Evolutionary conservation across 1,140 invertebrate genomes (phyloP), one percentile per base, ranked within the genome.

Genomic region (Pseudomyrmex pallidus): DNA sequence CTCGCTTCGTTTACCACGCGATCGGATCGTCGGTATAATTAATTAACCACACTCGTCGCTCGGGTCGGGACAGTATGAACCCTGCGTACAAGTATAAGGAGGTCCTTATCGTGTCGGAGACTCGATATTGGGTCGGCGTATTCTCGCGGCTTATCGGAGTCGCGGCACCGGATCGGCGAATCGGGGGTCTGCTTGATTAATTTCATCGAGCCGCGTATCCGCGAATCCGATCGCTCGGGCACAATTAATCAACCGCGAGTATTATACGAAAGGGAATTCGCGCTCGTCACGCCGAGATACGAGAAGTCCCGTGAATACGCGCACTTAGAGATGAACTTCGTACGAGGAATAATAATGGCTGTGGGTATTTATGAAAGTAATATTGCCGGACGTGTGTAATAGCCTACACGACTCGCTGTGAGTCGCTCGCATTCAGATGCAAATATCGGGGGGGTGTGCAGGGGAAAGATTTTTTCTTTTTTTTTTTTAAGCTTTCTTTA

Each of bases 11-110:
- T 78, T 78, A 78, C 76, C 52, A 64, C 54, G 64, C 64, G 64
- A 78, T 80, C 22, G 76, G 54, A 80, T 80, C 76, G 76, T 61
- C 67, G 44, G 76, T 80, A 80, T 80, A 80, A 80, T 80, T 80
- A 80, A 80, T 80, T 80, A 80, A 80, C 20, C 74, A 64, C 50
- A 4, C 25, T 67, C 50, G 12, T 72, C 46, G 66, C 13, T 15
- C n/a, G 5, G 1, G 7, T 8, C 46, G 1, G 35, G 44, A 80
- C 44, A 80, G 72, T 78, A 57, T 59, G 35, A 78, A 57, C 44
- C 12, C 13, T 0, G 13, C 76, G 52, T 22, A 46, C 57, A 77
- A 77, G 63, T 73, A 74, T 35, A 56, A 56, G 8, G 17, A 44
- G 4, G 50, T 56, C 7, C 62, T 72, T 80, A 70, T 72, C 76